A percentile compares a stretch with the other conserved stretches of the same genome.
Evolutionary conservation across 2,797 vertebrate genomes (phyloP).

Genomic region (Gastrophryne carolinensis): DNA sequence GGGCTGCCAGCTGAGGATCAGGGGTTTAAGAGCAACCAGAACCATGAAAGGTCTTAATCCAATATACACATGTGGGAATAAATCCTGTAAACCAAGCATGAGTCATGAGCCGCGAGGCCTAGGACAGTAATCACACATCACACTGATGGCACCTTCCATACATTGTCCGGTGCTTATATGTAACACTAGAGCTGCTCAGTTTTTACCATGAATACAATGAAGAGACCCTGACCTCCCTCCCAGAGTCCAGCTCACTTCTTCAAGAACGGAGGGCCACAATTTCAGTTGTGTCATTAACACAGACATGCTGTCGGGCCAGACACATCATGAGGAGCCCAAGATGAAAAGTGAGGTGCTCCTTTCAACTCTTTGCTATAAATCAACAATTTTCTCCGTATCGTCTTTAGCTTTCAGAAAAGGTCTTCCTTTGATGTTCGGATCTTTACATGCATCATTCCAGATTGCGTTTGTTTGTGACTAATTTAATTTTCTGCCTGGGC

Average conservation of each 20-base stretch:
- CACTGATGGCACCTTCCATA: no score
- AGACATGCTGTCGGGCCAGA: background rate
- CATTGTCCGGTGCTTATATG: no score
- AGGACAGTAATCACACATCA: no score
- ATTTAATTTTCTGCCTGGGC: conserved; percentile 76
- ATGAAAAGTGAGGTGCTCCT: conserved; percentile 4
- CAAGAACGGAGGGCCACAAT: background rate
- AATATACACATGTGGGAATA: no score
- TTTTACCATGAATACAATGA: no score
- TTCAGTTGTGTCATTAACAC: background rate
- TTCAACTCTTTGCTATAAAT: conserved; percentile 51
- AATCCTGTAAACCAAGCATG: no score
- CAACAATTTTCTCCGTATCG: conserved; percentile 53
- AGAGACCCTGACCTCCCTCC: background rate
- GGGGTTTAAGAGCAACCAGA: no score
- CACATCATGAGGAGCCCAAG: background rate
- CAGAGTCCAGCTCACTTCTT: background rate
- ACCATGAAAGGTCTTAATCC: no score
- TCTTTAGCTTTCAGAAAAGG: conserved; percentile 48
- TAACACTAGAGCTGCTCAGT: no score
- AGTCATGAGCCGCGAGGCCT: no score
- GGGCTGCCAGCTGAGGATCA: no score
- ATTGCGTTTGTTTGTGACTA: conserved; percentile 77
- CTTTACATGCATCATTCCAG: conserved; percentile 61
- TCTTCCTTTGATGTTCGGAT: background rate